Base-by-base conservation (phyloP, 2,797 vertebrate genomes). In the Telmatherina bonti region DNA sequence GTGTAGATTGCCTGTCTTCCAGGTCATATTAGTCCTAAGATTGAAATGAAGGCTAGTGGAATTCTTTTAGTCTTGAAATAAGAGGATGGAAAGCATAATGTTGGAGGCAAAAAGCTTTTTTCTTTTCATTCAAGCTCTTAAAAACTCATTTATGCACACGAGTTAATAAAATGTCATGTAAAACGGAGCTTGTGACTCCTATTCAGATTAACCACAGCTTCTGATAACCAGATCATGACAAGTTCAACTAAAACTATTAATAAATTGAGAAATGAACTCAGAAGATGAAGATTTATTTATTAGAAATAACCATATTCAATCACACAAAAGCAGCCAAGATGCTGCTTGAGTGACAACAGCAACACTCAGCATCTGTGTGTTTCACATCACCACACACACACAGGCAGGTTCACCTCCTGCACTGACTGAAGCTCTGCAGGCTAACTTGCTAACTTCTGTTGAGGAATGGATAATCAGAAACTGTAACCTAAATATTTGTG, bases 221-320 rank as follows among this genome's bases (percentile, higher is more conserved):
- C 12, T 24, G n/a, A 22, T 36, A 6, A 22, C 1, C 12, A 36
- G 20, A 58, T 12, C 5, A 11, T 8, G 1, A 29, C 4, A 49
- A 26, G 8, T 33, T 27, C 1, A 58, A 38, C 7, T 1, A 22
- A 5, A 51, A 41, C 16, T 57, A 18, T 31, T 49, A 67, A 54
- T 29, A 8, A 66, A 18, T 53, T 8, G 12, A 55, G 9, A 72
- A 72, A 81, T 43, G 4, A 77, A n/a, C 0, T 7, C 29, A 74
- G 18, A 61, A 15, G 15, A 63, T 15, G 41, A 74, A 60, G 45
- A 71, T 75, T 66, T 22, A 63, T 93, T 93, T 93, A 93, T 88
- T 91, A 86, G 78, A 91, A 90, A 88, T 67, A 81, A 45, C 22
- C 18, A n/a, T 41, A 71, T 62, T 79, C 53, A 49, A 79, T 67